These are phyloP conservation scores for Aleiodes leptofemur DNA, from an alignment of 2,888 invertebrate genomes.

Conservation along the genomic window DNA sequence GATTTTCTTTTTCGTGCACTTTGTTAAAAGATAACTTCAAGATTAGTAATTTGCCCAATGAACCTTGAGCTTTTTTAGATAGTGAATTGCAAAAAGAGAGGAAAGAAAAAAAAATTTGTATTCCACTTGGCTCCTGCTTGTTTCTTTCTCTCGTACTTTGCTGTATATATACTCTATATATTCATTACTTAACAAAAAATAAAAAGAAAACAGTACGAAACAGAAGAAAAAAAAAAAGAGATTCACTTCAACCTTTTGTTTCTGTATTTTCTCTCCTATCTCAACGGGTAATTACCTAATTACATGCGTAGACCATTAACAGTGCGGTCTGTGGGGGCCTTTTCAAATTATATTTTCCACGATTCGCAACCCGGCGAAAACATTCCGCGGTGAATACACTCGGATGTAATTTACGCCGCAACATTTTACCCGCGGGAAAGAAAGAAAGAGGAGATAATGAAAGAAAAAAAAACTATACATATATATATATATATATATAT, in stretches of 20 bases:
- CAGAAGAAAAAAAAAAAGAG: background rate
- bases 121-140: background rate
- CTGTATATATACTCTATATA: conserved; percentile 8
- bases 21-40: conserved; percentile 27
- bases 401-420: conserved; percentile 35
- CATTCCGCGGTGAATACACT: conserved; percentile 36
- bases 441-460: conserved; percentile 26
- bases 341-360: conserved; percentile 37
- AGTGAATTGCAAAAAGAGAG: conserved; percentile 12
- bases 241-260: conserved; percentile 23
- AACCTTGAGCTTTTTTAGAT: conserved; percentile 32
- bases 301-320: conserved; percentile 34
- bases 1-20: conserved; percentile 40
- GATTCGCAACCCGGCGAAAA: conserved; percentile 34
- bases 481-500: background rate
- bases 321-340: conserved; percentile 29
- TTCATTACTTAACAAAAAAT: conserved; percentile 8
- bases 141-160: background rate
- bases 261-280: conserved; percentile 27
- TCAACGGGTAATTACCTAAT: conserved; percentile 33
- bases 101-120: conserved; percentile 1
- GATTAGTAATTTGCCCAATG: conserved; percentile 34
- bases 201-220: background rate
- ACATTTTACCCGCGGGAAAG: conserved; percentile 28
- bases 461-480: conserved; percentile 7